phyloP scores from a whole-genome alignment of 2,888 invertebrate species.

The Platycheirus rosarum region DNA sequence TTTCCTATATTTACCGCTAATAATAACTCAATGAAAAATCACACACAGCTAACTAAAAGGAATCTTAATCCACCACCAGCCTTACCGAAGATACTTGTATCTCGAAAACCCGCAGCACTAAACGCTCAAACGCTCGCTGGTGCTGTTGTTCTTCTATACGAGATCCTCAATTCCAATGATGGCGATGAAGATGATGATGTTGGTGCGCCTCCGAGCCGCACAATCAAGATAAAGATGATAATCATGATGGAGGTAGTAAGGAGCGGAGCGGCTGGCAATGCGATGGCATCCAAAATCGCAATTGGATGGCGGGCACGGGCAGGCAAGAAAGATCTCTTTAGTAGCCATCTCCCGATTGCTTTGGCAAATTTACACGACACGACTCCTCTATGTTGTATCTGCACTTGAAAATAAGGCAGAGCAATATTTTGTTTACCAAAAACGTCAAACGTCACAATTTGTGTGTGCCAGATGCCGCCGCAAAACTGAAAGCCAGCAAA shows the following conservation, averaged over 20 bases:
- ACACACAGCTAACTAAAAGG: slow-evolving; percentile 66
- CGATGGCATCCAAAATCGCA: slow-evolving; percentile 26
- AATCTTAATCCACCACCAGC: slow-evolving; percentile 42
- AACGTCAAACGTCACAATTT: slow-evolving; percentile 71
- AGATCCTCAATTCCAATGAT: background rate
- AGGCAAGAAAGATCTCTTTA: slow-evolving; percentile 34
- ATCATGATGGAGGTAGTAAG: slow-evolving; percentile 49
- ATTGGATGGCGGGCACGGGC: background rate
- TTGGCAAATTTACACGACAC: slow-evolving; percentile 71
- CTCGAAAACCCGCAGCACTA: slow-evolving; percentile 36
- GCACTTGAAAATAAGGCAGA: slow-evolving; percentile 71
- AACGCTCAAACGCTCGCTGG: slow-evolving; percentile 28
- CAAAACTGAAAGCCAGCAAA: slow-evolving; percentile 21
- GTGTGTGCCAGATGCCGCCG: slow-evolving; percentile 71
- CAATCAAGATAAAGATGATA: slow-evolving; percentile 64
- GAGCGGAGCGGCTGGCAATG: too few relatives aligned
- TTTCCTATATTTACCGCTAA: slow-evolving; percentile 74
- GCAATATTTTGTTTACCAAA: slow-evolving; percentile 54
- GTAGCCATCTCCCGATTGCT: slow-evolving; percentile 64
- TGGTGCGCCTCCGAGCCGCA: slow-evolving; percentile 13
- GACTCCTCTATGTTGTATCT: slow-evolving; percentile 35
- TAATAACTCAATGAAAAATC: slow-evolving; percentile 74
- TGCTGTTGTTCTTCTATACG: slow-evolving; percentile 1
- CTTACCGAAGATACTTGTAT: slow-evolving; percentile 7
- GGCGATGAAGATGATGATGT: slow-evolving; percentile 36